Percentiles rank a stretch among this genome's conserved stretches.
Conservation (phyloP, 2,113 vertebrate species). For the Cavia aperea region DNA sequence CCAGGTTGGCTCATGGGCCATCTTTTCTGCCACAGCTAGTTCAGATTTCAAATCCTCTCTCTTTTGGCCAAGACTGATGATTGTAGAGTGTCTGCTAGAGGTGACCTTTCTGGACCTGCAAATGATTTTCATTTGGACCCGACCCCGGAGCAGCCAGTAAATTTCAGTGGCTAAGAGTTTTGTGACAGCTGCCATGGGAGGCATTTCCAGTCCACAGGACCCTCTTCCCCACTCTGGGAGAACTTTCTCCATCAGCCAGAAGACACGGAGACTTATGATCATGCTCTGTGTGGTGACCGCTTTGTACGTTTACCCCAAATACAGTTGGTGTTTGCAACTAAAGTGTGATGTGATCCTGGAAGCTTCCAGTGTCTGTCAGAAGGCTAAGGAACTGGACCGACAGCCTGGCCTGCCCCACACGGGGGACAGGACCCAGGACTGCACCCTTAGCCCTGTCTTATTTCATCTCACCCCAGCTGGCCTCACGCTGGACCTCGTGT, state of each 20-base stretch:
- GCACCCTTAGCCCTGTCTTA: not conserved
- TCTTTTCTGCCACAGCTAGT: not conserved
- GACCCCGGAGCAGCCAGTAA: not conserved
- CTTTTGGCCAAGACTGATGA: not conserved
- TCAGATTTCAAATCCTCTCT: not conserved
- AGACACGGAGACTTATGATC: not conserved
- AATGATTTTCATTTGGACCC: conserved; percentile 1
- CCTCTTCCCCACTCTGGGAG: not conserved
- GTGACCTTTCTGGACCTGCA: not conserved
- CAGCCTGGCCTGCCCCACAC: not conserved
- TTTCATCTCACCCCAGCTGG: not conserved
- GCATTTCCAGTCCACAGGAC: not conserved
- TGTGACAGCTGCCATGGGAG: rapidly evolving
- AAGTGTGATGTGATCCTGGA: not conserved
- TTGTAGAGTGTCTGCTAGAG: not conserved
- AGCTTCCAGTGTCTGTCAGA: not conserved
- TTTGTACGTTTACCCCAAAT: not conserved
- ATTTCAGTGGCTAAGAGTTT: not conserved
- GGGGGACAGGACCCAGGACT: not conserved
- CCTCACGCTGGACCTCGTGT: not conserved
- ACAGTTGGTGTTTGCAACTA: not conserved
- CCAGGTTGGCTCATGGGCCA: not conserved
- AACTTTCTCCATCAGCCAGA: not conserved
- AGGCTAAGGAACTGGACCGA: not conserved
- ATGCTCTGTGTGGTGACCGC: not conserved